A percentile compares a stretch with the other conserved stretches of the same genome.
Evolutionary conservation across 2,888 invertebrate species (phyloP).

Genomic region (Argyresthia goedartella): DNA sequence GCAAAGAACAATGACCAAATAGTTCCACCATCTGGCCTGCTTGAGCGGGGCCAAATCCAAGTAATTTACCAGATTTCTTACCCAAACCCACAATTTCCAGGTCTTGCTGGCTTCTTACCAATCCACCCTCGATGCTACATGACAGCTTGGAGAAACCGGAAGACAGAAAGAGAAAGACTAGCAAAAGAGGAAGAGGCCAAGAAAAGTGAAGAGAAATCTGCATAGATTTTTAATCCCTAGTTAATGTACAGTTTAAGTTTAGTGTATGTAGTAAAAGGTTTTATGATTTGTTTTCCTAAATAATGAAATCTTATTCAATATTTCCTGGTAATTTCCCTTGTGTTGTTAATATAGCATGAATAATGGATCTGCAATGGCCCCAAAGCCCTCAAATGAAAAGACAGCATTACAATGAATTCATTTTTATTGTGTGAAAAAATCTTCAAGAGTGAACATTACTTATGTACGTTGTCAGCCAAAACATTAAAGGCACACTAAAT

Average conservation of each 20-base stretch:
- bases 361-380: too few species aligned
- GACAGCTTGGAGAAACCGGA: constrained; percentile 82
- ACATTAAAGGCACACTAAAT: constrained; percentile 41
- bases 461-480: constrained; percentile 30
- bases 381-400: background rate
- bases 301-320: background rate
- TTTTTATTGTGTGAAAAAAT: constrained; percentile 55
- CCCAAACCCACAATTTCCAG: constrained; percentile 34
- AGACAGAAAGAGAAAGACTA: constrained; percentile 27
- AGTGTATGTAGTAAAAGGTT: background rate
- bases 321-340: background rate
- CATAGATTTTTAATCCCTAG: background rate
- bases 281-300: background rate
- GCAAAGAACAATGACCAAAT: too few species aligned
- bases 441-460: constrained; percentile 28
- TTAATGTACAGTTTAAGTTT: constrained; percentile 2
- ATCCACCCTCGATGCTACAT: constrained; percentile 87
- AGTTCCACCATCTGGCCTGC: too few species aligned
- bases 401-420: constrained; percentile 46
- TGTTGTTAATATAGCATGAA: too few species aligned
- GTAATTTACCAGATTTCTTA: too few species aligned
- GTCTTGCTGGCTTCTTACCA: constrained; percentile 85
- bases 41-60: too few species aligned
- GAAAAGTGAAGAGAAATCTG: constrained; percentile 12
- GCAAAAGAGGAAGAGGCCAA: constrained; percentile 35